phyloP scores from a whole-genome alignment of 1,140 invertebrate genomes.

The Potamilus streckersoni region DNA sequence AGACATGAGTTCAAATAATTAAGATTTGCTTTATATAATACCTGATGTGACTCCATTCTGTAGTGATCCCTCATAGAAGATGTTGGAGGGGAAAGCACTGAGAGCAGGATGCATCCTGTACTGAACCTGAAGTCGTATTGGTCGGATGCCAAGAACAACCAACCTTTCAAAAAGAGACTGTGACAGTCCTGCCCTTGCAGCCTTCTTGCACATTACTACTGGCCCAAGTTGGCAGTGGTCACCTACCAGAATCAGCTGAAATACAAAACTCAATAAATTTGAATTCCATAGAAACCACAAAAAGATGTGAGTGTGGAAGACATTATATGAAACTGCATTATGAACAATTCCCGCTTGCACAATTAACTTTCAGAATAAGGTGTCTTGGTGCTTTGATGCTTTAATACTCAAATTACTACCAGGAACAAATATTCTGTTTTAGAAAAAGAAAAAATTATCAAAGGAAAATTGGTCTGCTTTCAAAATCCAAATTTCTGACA shows the following conservation, averaged over 20 bases:
- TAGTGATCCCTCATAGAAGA: constrained; percentile 98
- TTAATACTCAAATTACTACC: no score
- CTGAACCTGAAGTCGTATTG: constrained; percentile 80
- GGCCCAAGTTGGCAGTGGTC: constrained; percentile 99
- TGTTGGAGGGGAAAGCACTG: constrained; percentile 97
- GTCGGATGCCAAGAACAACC: constrained; percentile 86
- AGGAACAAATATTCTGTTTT: no score
- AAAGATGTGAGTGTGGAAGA: no score
- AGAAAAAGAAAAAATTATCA: no score
- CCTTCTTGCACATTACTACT: constrained; percentile 99
- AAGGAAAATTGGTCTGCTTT: no score
- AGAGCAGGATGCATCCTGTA: constrained; percentile 98
- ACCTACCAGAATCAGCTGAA: constrained; percentile 92
- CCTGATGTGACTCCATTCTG: constrained; percentile 97
- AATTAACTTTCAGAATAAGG: no score
- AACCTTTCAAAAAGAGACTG: constrained; percentile 98
- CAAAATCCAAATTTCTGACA: no score
- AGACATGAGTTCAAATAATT: no score
- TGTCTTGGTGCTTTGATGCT: no score
- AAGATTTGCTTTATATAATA: constrained; percentile 45
- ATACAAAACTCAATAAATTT: constrained; percentile 5
- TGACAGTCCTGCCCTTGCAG: constrained; percentile 94
- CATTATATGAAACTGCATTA: no score
- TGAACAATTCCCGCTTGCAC: no score
- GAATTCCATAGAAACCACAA: not conserved